Evolutionary conservation across 92 coral and sea anemone genomes (phyloP).

Genomic region (Epizoanthus stellaris): DNA sequence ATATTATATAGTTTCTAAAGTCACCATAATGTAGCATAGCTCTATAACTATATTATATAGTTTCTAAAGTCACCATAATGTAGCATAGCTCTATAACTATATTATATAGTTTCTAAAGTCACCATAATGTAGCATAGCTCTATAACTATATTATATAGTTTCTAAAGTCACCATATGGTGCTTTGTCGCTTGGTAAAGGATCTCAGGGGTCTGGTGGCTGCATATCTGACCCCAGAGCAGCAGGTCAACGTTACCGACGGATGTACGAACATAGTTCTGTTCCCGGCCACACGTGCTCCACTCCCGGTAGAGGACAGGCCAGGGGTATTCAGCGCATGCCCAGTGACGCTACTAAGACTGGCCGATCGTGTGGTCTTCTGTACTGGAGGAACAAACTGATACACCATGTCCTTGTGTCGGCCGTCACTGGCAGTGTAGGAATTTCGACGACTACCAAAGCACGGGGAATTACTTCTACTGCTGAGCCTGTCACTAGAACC

Average conservation of each 20-base stretch:
- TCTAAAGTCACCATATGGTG: slow-evolving; percentile 61
- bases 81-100: no score
- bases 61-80: no score
- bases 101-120: background rate
- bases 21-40: no score
- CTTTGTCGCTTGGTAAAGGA: slow-evolving; percentile 69
- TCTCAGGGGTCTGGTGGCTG: slow-evolving; percentile 46
- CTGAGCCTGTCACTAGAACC: slow-evolving; percentile 34
- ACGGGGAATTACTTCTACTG: slow-evolving; percentile 28
- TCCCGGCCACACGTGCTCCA: background rate
- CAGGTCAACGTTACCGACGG: slow-evolving; percentile 26
- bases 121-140: background rate
- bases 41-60: no score
- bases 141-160: background rate
- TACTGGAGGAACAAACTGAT: slow-evolving; percentile 14
- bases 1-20: no score
- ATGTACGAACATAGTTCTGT: background rate
- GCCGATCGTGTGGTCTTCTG: slow-evolving; percentile 6
- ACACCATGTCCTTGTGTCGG: slow-evolving; percentile 24
- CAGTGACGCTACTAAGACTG: background rate
- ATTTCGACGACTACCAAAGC: slow-evolving; percentile 15
- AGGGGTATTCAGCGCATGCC: background rate
- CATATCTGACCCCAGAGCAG: slow-evolving; percentile 34
- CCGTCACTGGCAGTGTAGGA: slow-evolving; percentile 10
- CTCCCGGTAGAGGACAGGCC: slow-evolving; percentile 16